phyloP scores from a whole-genome alignment of 1,140 invertebrate species.

The Penaeus chinensis region DNA sequence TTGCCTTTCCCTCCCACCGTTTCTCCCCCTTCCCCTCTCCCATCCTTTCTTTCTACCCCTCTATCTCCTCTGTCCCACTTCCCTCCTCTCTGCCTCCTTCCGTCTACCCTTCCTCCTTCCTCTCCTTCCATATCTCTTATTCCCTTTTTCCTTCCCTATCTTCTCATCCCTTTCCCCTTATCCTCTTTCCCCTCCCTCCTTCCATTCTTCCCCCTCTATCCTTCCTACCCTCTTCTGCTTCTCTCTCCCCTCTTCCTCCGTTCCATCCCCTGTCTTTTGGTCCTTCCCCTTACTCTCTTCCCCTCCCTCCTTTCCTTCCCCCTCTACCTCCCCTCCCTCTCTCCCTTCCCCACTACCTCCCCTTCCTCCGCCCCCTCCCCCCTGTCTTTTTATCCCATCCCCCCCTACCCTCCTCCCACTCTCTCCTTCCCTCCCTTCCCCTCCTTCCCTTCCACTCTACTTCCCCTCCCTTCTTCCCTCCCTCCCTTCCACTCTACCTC shows the following conservation, averaged over 20 bases:
- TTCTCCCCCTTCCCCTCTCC: not conserved
- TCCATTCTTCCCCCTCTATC: too few species aligned
- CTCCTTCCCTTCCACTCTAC: not conserved
- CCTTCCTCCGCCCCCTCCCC: too few species aligned
- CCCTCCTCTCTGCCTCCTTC: not conserved
- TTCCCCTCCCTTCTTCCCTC: not conserved
- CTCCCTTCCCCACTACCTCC: not conserved
- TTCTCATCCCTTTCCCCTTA: too few species aligned
- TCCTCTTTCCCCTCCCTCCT: too few species aligned
- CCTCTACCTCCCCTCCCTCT: not conserved
- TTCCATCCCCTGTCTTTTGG: not conserved
- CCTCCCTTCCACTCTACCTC: not conserved
- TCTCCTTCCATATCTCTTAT: too few species aligned
- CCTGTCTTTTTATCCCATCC: not conserved
- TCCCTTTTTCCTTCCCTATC: too few species aligned
- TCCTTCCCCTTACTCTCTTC: too few species aligned
- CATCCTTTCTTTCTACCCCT: not conserved
- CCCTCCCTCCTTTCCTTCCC: not conserved
- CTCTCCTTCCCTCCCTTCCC: not conserved
- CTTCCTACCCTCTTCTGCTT: too few species aligned
- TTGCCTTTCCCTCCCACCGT: not conserved
- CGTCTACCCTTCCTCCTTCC: not conserved
- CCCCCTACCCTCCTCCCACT: too few species aligned
- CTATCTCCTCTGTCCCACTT: not conserved
- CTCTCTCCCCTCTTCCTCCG: not conserved